Evolutionary conservation across 2,797 vertebrate species (phyloP), one percentile per base, ranked within the genome.

Genomic region (Crypturellus tataupa): DNA sequence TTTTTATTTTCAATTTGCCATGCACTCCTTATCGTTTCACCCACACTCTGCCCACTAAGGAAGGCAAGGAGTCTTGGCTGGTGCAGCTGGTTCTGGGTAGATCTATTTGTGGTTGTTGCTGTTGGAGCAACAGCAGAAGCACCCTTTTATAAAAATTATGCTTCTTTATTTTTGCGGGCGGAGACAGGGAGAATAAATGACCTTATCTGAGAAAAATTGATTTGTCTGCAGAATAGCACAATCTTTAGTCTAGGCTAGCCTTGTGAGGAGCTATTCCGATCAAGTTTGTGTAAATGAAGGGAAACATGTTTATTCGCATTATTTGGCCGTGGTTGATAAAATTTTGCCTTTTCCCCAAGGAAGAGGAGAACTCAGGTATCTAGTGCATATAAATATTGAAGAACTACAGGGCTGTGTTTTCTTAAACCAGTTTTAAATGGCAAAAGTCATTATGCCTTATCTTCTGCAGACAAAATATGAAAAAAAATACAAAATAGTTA

Each of bases 41-140:
- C 93, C 93, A 93, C 91, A 82, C 73, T 95, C 90, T 95, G 88
- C 94, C 91, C 95, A 72, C 87, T 89, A 85, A 96, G 87, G 91
- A 86, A 91, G 72, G 85, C 47, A 87, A 83, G 80, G 67, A 91
- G 89, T 65, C 77, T 91, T 94, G 93, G 94, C 94, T 94, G 91
- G 82, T 91, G 85, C 80, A 87, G 59, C 80, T 85, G 80, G 76
- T 87, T 94, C 67, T 80, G 82, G 85, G 49, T 39, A 55, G 69
- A 78, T 89, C 93, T 96, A 85, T 95, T 96, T 89, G 85, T 58
- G 69, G 65, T 73, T 80, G 89, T 83, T 93, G 87, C 87, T 89
- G 76, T 53, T 96, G 91, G 60, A 95, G 76, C 82, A 92, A 80
- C 44, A 91, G 91, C 46, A 91, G 81, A 87, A 85, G 2, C 2